These are phyloP conservation scores for Sciurus vulgaris DNA, from an alignment of 2,797 vertebrate species.

Conservation along the genomic window DNA sequence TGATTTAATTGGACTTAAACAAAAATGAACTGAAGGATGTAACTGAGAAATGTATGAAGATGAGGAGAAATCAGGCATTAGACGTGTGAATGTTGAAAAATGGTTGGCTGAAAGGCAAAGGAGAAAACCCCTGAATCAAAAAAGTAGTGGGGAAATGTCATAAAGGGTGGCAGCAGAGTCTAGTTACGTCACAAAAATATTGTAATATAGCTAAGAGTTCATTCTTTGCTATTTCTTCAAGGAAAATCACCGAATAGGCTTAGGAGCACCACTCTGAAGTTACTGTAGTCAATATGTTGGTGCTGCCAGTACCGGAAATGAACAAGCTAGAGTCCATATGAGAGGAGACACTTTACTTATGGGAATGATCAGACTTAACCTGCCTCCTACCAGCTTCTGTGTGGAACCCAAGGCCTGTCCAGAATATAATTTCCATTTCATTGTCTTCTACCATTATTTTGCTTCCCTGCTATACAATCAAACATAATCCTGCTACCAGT, in stretches of 20 bases:
- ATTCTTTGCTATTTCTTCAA: not conserved
- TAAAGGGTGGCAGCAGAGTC: not conserved
- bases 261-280: not conserved
- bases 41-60: not conserved
- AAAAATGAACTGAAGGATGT: not conserved
- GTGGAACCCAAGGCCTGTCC: not conserved
- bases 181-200: not conserved
- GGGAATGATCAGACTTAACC: not conserved
- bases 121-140: not conserved
- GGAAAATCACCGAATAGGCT: not conserved
- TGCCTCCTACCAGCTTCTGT: not conserved
- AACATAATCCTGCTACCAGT: not conserved
- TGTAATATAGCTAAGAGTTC: not conserved
- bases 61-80: not conserved
- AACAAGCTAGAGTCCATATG: fast-evolving
- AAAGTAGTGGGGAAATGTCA: not conserved
- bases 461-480: conserved; percentile 17
- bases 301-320: not conserved
- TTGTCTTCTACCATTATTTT: conserved; percentile 29
- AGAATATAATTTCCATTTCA: not conserved
- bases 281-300: not conserved
- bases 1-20: not conserved
- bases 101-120: not conserved
- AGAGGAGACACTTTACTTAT: not conserved
- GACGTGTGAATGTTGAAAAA: not conserved